Evolutionary conservation across 2,888 invertebrate genomes (phyloP), one percentile per base, ranked within the genome.

Genomic region (Malthinus flaveolus): DNA sequence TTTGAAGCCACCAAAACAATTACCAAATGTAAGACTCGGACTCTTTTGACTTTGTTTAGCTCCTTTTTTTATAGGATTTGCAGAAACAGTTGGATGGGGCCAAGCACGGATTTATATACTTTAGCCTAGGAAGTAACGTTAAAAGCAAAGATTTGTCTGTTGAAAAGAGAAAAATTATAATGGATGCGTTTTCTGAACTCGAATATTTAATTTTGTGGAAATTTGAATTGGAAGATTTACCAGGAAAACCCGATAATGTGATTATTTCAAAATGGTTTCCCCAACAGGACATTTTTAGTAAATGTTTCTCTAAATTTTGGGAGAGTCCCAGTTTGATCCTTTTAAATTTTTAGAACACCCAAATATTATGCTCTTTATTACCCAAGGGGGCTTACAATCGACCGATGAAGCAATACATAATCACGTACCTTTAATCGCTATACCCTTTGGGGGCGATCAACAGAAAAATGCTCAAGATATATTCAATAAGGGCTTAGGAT

Each of bases 351-450:
- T 53, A 68, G 67, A 60, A 23, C 81, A 81, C 64, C 75, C 75
- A n/a, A 81, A 82, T 48, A 58, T 82, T 0, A 81, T 80, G 58
- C 47, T 79, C 1, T 81, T 82, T 50, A 76, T 81, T 44, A 79
- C 78, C 0, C 81, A 81, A 73, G 80, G 79, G 47, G 81, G 81
- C 1, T 61, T 79, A 1, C 80, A 80, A 51, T 80, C 81, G 0
- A 72, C 78, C 0, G 79, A 79, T 12, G 81, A 81, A 61, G 75
- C 80, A 1, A 73, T 80, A 9, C 70, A 68, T 12, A 75, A 75
- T 1, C 75, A 73, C 34, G 76, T 79, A 1, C 80, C 81, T 1
- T 57, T 80, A 1, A 68, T 81, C 7, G 79, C 74, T 7, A 67
- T 81, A 33, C 79, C 79, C 7, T 75, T 80, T 67, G 63, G 77